phyloP scores from a whole-genome alignment of 2,113 vertebrate species.

The Hystrix cristata region DNA sequence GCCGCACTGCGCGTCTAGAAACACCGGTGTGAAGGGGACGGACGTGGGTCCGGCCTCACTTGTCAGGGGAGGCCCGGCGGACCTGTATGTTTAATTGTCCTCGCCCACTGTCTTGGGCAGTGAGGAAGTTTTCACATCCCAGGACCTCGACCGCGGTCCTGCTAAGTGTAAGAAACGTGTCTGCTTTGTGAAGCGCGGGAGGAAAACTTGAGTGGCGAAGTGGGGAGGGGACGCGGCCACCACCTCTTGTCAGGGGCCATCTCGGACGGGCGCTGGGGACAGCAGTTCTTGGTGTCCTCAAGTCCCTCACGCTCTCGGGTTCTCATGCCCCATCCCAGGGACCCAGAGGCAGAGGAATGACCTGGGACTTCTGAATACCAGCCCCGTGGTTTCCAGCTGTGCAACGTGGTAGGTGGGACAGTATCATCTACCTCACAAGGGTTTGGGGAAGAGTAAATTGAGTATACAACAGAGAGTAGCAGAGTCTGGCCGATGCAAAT shows the following conservation, averaged over 20 bases:
- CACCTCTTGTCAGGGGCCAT: background rate
- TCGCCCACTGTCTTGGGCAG: background rate
- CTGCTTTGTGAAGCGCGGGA: background rate
- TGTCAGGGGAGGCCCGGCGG: background rate
- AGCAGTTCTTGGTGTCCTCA: background rate
- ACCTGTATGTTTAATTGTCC: background rate
- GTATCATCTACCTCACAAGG: background rate
- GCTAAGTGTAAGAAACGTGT: background rate
- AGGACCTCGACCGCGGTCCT: background rate
- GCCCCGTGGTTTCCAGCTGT: background rate
- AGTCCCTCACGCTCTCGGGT: background rate
- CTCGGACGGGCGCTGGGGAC: background rate
- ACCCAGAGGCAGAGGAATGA: background rate
- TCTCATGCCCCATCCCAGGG: background rate
- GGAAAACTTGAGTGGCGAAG: background rate
- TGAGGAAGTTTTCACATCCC: background rate
- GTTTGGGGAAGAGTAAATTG: background rate
- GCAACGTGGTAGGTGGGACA: background rate
- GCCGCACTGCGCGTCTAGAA: background rate
- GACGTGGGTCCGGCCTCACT: background rate
- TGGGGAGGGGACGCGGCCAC: background rate
- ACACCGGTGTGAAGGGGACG: rapidly evolving
- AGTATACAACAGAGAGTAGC: background rate
- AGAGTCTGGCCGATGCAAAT: background rate
- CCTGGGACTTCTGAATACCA: background rate